Base-by-base conservation (phyloP, 2,888 invertebrate genomes). In the Epistrophe eligans region DNA sequence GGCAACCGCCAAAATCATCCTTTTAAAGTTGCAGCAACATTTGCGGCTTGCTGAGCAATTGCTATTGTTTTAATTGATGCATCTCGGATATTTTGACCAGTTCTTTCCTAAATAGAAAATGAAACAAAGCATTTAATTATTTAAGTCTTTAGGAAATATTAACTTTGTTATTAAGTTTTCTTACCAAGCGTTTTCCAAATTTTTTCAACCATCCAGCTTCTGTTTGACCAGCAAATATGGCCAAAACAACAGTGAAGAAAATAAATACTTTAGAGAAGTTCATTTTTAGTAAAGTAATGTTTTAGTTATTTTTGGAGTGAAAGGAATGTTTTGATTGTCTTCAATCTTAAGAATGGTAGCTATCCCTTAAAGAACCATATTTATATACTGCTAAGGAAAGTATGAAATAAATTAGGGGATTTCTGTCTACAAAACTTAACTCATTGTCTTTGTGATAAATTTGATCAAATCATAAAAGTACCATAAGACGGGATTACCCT, bases 21-120 rank as follows among this genome's bases (percentile, higher is more conserved):
- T 10, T 88, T 88, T 6, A 83, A 79, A 13, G 91, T 91, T 11
- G 90, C 91, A 1, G 90, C 91, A 5, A 91, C 91, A 89, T 90
- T 89, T 1, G 91, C 91, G 0, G 90, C 91, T 50, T 90, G 89
- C 38, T 91, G 90, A 17, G 91, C 92, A 13, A 91, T 80, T 2
- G 89, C 89, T 57, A 91, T 76, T 5, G 82, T 81, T 71, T 91
- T 87, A 24, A 91, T 90, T 9, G 90, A 89, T 52, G 90, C 91
- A 89, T 91, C 90, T n/a, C 91, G 88, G n/a, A 90, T 89, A 62
- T 90, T 89, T 35, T 91, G 91, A 4, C 89, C 91, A 67, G 90
- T 77, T 35, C 90, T 89, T 79, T 91, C 91, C 91, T 91, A 8
- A 0, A 28, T 15, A 28, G 8, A 15, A 11, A 19, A 17, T 8